A percentile compares a stretch with the other conserved stretches of the same genome.
These are phyloP conservation scores for Gorsachius goisagi DNA, from an alignment of 2,113 vertebrate species.

Conservation along the genomic window DNA sequence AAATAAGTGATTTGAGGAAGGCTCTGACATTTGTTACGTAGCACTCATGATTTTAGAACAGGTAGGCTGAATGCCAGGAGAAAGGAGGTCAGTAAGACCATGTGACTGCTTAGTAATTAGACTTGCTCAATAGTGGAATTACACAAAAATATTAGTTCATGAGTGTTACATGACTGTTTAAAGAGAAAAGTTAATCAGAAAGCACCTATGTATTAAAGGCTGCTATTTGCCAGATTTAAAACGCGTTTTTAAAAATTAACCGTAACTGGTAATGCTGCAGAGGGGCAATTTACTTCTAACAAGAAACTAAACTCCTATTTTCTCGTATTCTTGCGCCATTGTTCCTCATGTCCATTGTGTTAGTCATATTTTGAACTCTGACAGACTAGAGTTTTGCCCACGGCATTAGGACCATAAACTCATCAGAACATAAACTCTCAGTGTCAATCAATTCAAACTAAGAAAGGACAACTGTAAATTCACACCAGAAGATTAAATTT, in stretches of 20 bases:
- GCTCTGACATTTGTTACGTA: not conserved
- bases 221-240: not conserved
- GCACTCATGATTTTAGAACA: not conserved
- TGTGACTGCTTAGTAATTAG: constrained; percentile 50
- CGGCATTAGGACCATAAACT: not conserved
- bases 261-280: not conserved
- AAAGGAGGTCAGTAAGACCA: constrained; percentile 68
- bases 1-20: not conserved
- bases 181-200: constrained; percentile 17
- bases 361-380: not conserved
- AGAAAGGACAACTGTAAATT: not conserved
- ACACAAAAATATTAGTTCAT: constrained; percentile 47
- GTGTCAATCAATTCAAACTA: not conserved
- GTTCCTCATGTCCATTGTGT: not conserved
- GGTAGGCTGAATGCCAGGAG: constrained; percentile 51
- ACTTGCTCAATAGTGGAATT: constrained; percentile 46
- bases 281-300: not conserved
- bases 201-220: not conserved
- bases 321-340: not conserved
- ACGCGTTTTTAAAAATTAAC: not conserved
- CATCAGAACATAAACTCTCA: not conserved
- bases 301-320: not conserved
- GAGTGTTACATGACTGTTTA: constrained; percentile 26
- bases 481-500: not conserved
- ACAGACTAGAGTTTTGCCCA: not conserved